Evolutionary conservation across 2,888 invertebrate species (phyloP).

Genomic region (Andrena praecox): DNA sequence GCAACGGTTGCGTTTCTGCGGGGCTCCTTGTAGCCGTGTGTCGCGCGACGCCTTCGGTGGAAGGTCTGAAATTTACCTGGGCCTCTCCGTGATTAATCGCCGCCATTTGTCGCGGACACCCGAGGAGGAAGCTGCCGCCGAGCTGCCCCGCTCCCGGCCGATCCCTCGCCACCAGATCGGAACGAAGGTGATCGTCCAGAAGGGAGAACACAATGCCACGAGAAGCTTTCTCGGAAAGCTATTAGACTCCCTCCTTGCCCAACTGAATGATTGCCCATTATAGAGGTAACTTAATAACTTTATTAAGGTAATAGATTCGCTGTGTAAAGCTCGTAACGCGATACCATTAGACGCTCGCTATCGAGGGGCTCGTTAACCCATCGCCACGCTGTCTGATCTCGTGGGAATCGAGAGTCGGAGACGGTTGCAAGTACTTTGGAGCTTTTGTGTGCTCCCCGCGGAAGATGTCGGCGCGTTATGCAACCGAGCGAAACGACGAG

Average conservation of each 20-base stretch:
- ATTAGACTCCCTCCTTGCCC: constrained; percentile 1
- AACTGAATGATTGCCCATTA: constrained; percentile 18
- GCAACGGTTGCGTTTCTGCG: background rate
- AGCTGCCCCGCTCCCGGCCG: constrained; percentile 29
- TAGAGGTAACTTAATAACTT: constrained; percentile 45
- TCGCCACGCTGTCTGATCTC: constrained; percentile 21
- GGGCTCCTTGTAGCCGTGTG: background rate
- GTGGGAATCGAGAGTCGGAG: constrained; percentile 42
- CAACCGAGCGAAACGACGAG: constrained; percentile 58
- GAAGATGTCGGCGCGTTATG: constrained; percentile 51
- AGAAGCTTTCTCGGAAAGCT: constrained; percentile 28
- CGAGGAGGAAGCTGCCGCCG: constrained; percentile 42
- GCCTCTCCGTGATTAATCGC: constrained; percentile 59
- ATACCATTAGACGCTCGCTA: background rate
- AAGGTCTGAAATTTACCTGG: constrained; percentile 52
- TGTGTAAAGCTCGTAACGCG: constrained; percentile 17
- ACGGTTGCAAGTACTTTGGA: background rate
- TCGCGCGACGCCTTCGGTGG: background rate
- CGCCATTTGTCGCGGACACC: constrained; percentile 48
- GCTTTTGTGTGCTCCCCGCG: constrained; percentile 29
- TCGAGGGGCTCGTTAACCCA: background rate
- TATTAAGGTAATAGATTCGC: constrained; percentile 42
- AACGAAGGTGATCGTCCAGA: constrained; percentile 21
- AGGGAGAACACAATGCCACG: background rate
- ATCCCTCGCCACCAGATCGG: constrained; percentile 40